Evolutionary conservation across 2,113 vertebrate species (phyloP).

Genomic region (Centropus bengalensis): DNA sequence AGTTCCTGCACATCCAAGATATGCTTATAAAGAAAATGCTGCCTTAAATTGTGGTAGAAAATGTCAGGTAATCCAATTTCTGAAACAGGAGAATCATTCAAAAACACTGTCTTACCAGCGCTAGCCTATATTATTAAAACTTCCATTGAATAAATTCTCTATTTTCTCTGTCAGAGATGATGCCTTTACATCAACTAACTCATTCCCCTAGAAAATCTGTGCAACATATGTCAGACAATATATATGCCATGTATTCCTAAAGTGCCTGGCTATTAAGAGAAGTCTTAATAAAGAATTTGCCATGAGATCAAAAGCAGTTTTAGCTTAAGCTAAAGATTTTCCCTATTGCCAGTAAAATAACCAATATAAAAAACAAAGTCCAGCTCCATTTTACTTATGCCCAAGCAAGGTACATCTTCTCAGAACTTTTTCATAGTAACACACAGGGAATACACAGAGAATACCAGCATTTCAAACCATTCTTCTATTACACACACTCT

Average conservation of each 20-base stretch:
- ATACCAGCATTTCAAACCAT: background rate
- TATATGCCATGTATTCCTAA: background rate
- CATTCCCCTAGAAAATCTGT: background rate
- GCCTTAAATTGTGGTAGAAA: background rate
- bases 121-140: background rate
- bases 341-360: background rate
- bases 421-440: background rate
- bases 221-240: background rate
- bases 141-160: background rate
- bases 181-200: background rate
- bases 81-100: background rate
- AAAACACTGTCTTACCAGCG: background rate
- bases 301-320: background rate
- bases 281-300: background rate
- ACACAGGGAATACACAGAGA: background rate
- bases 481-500: background rate
- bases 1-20: background rate
- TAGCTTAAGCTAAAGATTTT: background rate
- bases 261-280: background rate
- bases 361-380: background rate
- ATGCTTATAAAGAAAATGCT: background rate
- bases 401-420: background rate
- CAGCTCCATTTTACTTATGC: background rate
- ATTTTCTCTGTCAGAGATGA: background rate
- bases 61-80: background rate